Base-by-base conservation (phyloP, 2,797 vertebrate species). In the Astyanax mexicanus region DNA sequence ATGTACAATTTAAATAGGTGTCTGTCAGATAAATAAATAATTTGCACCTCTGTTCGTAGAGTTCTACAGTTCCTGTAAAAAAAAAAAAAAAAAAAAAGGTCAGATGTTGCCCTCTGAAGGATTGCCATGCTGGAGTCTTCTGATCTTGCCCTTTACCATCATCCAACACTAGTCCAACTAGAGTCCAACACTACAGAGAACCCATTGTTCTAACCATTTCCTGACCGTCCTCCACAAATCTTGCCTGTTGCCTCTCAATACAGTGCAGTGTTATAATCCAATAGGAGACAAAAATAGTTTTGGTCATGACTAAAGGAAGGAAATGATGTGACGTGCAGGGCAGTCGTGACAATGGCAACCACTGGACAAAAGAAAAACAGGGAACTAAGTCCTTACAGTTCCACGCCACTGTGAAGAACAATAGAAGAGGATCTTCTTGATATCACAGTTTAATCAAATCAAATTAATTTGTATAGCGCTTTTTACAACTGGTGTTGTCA, bases 281-380 rank as follows among this genome's bases (percentile, higher is more conserved):
- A 23, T 12, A 74, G 21, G 23, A 51, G 35, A 51, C 37, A 23
- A 68, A 65, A 64, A 66, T 71, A 7, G 68, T 25, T n/a, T 35
- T 64, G 38, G 42, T 45, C 44, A 45, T 49, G 51, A 49, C n/a
- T 0, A 7, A 62, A 2, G 69, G 51, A 72, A 58, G 73, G 73
- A 74, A 77, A 77, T 74, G 19, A 27, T 58, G 15, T 35, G 54
- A 66, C 52, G 69, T 66, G 27, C 23, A 23, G 38, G 32, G 52
- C 21, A 40, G 67, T 65, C 66, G 27, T 42, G 15, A 35, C 58
- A 47, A 60, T 23, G n/a, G n/a, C n/a, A n/a, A n/a, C n/a, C n/a
- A n/a, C n/a, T n/a, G n/a, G n/a, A n/a, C n/a, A 79, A 79, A 60
- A 64, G 69, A 69, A 19, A n/a, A 23, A n/a, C 29, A 58, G 38